A percentile compares a stretch with the other conserved stretches of the same genome.
phyloP scores from a whole-genome alignment of 2,113 vertebrate genomes.

The Gavialis gangeticus region DNA sequence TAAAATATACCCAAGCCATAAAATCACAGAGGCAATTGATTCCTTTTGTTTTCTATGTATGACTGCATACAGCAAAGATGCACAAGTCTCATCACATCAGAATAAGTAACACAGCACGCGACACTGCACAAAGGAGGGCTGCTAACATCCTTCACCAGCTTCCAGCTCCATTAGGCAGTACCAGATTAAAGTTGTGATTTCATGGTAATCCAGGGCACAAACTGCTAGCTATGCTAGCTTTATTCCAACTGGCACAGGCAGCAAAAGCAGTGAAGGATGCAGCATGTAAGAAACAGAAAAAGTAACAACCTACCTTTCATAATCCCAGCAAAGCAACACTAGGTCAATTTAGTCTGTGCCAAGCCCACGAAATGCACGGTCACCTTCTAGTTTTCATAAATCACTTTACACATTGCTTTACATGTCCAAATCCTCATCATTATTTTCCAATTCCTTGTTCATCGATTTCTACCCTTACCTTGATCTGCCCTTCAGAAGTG shows the following conservation, averaged over 20 bases:
- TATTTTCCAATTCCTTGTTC: neutral
- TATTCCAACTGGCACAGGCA: accelerated
- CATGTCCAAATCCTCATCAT: neutral
- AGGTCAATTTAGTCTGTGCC: neutral
- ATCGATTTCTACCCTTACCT: neutral
- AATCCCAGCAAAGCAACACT: neutral
- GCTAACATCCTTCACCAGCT: neutral
- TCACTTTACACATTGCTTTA: neutral
- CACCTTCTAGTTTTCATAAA: neutral
- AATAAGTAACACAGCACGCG: neutral
- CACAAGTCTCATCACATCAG: neutral
- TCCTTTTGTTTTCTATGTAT: neutral
- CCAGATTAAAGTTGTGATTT: neutral
- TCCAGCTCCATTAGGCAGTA: neutral
- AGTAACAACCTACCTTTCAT: neutral
- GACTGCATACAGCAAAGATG: neutral
- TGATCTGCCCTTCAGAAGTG: neutral
- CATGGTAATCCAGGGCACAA: too few species aligned
- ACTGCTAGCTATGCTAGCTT: too few species aligned
- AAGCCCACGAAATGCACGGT: neutral
- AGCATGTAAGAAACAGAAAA: neutral
- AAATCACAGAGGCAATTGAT: neutral
- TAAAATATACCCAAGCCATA: neutral
- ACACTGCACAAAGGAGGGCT: neutral
- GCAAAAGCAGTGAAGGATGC: neutral